Evolutionary conservation across 2,888 invertebrate genomes (phyloP).

Genomic region (Aelia acuminata): DNA sequence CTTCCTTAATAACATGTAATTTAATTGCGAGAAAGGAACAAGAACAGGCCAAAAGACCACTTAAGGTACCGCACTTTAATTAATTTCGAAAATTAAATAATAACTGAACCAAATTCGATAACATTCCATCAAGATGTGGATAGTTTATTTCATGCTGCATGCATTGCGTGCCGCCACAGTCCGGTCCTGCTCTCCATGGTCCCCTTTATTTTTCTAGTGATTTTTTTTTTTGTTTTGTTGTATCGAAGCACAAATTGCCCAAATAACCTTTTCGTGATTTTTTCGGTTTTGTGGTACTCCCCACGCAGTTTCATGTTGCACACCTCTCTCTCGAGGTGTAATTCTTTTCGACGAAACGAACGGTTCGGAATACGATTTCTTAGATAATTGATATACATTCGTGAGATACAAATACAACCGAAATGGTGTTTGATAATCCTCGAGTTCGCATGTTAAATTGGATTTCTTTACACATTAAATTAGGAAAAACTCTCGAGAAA

Average conservation of each 20-base stretch:
- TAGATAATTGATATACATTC: neutral
- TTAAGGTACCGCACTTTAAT: no score
- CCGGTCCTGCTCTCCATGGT: neutral
- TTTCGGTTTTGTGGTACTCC: neutral
- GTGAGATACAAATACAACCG: neutral
- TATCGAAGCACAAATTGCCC: conserved; percentile 21
- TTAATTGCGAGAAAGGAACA: no score
- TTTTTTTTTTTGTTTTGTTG: neutral
- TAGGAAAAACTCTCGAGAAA: no score
- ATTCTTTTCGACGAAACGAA: neutral
- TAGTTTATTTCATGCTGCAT: conserved; percentile 34
- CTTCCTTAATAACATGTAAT: no score
- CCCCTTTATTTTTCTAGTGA: conserved; percentile 18
- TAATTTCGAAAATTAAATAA: neutral
- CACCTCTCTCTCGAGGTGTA: neutral
- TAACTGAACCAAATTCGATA: neutral
- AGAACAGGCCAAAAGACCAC: no score
- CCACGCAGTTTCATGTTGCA: conserved; percentile 33
- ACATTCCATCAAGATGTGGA: neutral
- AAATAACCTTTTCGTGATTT: conserved; percentile 46
- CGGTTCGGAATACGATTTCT: neutral
- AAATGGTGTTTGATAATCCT: neutral
- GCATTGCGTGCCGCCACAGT: neutral
- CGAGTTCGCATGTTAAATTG: no score
- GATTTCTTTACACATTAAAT: no score